Conservation (phyloP, 2,888 invertebrate genomes). For the Limnephilus marmoratus region DNA sequence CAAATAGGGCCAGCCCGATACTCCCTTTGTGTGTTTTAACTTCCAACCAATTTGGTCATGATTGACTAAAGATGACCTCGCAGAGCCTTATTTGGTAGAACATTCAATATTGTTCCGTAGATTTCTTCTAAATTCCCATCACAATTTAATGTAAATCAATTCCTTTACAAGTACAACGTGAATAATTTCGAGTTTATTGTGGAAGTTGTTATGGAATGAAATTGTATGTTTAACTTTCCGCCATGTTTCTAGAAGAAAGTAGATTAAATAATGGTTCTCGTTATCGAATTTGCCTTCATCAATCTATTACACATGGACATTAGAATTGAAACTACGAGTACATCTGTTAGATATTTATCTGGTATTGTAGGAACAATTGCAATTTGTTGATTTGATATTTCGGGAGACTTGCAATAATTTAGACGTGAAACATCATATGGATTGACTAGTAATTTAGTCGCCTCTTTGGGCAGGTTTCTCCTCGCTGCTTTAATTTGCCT, state of each 20-base stretch:
- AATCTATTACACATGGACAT: no score
- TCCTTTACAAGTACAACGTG: neutral
- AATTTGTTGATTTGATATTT: no score
- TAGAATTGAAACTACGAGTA: no score
- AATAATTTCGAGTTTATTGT: neutral
- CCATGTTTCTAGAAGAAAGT: neutral
- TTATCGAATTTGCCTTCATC: no score
- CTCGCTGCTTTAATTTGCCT: no score
- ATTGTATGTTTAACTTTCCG: neutral
- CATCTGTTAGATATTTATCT: no score
- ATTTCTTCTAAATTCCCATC: neutral
- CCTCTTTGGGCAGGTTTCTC: no score
- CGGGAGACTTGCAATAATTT: no score
- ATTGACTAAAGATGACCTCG: conserved; percentile 18
- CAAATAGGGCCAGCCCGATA: neutral
- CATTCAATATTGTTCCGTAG: neutral
- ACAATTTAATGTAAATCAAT: neutral
- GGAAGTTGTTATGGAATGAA: neutral
- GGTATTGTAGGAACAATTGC: no score
- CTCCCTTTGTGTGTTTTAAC: conserved; percentile 34
- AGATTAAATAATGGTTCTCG: neutral
- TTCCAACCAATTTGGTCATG: neutral
- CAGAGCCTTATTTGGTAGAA: neutral
- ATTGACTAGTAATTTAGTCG: no score
- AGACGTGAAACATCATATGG: no score